phyloP scores from a whole-genome alignment of 2,113 vertebrate species.

The Strix uralensis region DNA sequence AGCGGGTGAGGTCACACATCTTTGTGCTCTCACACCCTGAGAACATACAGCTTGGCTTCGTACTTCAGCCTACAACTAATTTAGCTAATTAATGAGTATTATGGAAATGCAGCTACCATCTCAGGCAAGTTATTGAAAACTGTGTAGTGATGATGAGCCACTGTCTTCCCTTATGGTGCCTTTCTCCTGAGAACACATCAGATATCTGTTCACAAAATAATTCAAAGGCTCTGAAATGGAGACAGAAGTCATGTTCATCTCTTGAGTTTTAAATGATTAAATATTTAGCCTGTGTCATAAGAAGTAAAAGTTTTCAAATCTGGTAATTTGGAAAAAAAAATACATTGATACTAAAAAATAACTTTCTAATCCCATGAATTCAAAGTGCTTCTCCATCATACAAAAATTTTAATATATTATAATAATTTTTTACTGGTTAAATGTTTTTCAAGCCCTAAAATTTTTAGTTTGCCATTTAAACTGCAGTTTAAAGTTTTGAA shows the following conservation, averaged over 20 bases:
- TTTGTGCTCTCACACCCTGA: no score
- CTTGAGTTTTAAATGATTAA: neutral
- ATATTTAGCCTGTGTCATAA: neutral
- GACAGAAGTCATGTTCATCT: neutral
- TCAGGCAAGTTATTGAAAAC: neutral
- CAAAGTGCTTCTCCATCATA: neutral
- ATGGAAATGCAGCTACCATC: neutral
- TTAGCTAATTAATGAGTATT: neutral
- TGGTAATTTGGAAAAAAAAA: neutral
- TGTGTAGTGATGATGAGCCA: fast-evolving
- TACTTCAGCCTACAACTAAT: neutral
- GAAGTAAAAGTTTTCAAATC: neutral
- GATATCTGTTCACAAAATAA: neutral
- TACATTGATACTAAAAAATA: neutral
- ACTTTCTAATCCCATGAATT: neutral
- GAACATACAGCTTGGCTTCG: no score
- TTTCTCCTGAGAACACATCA: neutral
- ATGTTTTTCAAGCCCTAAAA: neutral
- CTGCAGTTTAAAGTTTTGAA: neutral
- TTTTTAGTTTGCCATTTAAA: neutral
- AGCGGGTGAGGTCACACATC: fast-evolving
- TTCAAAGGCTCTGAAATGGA: neutral
- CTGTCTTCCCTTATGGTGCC: neutral
- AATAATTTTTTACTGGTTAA: neutral
- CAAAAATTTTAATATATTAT: neutral